phyloP scores from a whole-genome alignment of 2,797 vertebrate genomes.

The Oreonectes daqikongensis region DNA sequence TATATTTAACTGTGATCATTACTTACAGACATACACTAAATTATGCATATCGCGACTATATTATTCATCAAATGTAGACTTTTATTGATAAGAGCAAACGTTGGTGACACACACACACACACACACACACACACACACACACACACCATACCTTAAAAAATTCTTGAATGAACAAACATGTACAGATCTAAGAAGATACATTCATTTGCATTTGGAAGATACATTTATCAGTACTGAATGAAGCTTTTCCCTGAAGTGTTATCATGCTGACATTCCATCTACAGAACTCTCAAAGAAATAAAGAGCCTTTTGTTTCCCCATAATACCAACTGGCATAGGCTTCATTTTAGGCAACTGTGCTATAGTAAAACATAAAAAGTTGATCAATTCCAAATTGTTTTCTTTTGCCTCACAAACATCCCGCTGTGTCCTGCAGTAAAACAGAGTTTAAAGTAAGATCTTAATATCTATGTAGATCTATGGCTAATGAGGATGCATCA shows the following conservation, averaged over 20 bases:
- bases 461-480: background rate
- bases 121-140: no score
- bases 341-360: background rate
- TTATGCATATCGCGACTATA: no score
- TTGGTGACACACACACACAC: no score
- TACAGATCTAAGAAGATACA: no score
- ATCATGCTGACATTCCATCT: background rate
- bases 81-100: no score
- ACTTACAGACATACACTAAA: no score
- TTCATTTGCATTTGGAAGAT: background rate
- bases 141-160: no score
- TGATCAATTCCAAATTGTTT: background rate
- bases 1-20: no score
- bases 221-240: background rate
- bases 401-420: background rate
- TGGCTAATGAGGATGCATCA: background rate
- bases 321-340: background rate
- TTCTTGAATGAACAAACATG: no score
- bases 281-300: background rate
- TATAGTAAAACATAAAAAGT: background rate
- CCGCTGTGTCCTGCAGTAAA: background rate
- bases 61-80: no score
- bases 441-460: background rate
- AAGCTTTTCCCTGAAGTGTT: background rate
- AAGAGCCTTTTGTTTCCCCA: constrained; percentile 11